Conservation (phyloP, 92 coral and sea anemone genomes). For the Galaxea fascicularis region DNA sequence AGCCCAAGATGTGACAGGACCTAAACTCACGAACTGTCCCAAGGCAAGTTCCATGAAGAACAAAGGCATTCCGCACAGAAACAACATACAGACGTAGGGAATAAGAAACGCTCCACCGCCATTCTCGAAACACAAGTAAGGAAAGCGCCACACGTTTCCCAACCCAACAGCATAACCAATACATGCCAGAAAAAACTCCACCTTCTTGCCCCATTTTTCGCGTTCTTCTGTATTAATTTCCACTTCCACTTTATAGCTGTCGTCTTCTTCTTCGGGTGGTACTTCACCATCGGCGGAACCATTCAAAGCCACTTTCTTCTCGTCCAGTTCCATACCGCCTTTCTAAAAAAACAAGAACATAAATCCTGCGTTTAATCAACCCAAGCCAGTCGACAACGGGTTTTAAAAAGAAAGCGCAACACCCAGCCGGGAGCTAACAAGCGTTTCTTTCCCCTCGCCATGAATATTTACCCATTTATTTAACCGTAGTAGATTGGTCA, state of each 20-base stretch:
- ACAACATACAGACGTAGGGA: constrained; percentile 90
- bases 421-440: constrained; percentile 51
- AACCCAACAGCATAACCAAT: constrained; percentile 98
- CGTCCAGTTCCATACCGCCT: constrained; percentile 56
- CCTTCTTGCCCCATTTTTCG: constrained; percentile 95
- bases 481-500: constrained; percentile 41
- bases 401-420: constrained; percentile 36
- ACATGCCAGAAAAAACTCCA: constrained; percentile 95
- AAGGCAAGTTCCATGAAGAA: constrained; percentile 99
- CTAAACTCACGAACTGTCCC: constrained; percentile 92
- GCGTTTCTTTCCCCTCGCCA: constrained; percentile 19
- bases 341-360: constrained; percentile 40
- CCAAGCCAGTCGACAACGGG: constrained; percentile 4
- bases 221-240: constrained; percentile 79
- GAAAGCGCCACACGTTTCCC: constrained; percentile 99
- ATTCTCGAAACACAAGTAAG: constrained; percentile 92
- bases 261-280: constrained; percentile 55
- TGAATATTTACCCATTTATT: constrained; percentile 41
- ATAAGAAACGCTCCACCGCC: constrained; percentile 99
- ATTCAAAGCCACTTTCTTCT: constrained; percentile 74
- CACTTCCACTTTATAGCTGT: constrained; percentile 64
- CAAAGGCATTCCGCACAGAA: constrained; percentile 97
- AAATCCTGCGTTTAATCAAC: constrained; percentile 26
- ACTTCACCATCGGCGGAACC: constrained; percentile 69
- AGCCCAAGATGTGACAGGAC: constrained; percentile 99